A percentile compares a stretch with the other conserved stretches of the same genome.
phyloP scores from a whole-genome alignment of 1,140 invertebrate species.

The Gerris buenoi region DNA sequence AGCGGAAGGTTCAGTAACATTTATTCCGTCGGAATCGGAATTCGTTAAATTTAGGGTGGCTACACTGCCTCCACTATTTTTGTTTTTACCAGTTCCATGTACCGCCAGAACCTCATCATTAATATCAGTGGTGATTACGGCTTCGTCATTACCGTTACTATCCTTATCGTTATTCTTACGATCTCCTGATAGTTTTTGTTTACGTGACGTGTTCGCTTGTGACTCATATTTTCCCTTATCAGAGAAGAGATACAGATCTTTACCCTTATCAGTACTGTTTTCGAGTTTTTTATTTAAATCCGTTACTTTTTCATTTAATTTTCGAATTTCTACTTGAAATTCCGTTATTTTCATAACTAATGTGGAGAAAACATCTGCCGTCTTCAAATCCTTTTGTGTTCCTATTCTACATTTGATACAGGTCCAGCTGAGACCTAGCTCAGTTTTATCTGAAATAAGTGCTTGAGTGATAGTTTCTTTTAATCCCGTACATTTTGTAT shows the following conservation, averaged over 20 bases:
- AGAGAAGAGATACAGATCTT: background rate
- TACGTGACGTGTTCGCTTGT: too few species aligned
- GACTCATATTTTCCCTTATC: background rate
- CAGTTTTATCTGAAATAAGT: background rate
- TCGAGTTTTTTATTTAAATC: background rate
- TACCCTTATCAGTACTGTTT: too few species aligned
- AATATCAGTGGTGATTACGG: too few species aligned
- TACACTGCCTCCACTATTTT: too few species aligned
- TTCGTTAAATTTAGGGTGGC: too few species aligned
- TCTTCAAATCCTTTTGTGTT: background rate
- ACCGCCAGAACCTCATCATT: too few species aligned
- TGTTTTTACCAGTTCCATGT: too few species aligned
- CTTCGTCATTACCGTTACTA: too few species aligned
- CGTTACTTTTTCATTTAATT: background rate
- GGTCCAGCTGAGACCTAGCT: background rate
- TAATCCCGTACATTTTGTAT: background rate
- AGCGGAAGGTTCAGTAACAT: too few species aligned
- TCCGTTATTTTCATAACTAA: background rate
- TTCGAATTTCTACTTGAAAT: background rate
- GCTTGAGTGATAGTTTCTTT: background rate
- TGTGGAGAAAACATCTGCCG: background rate
- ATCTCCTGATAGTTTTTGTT: too few species aligned
- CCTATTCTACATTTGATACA: background rate
- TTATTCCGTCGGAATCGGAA: too few species aligned
- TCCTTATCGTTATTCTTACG: too few species aligned